Base-by-base conservation (phyloP, 2,888 invertebrate genomes). In the Eudemis profundana region DNA sequence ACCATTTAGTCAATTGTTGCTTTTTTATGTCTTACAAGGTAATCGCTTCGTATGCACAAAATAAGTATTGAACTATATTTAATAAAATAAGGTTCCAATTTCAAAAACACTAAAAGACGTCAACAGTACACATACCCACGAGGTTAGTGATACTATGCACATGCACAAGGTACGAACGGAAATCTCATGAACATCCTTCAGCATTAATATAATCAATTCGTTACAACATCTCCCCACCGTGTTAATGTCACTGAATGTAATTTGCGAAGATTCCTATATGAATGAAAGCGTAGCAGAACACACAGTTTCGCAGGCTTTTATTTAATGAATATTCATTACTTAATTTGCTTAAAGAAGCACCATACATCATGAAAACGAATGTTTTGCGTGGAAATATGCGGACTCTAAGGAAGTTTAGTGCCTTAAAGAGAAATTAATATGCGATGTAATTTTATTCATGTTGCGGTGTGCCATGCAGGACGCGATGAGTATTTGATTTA, bases 241-340 rank as follows among this genome's bases (percentile, higher is more conserved):
- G 46, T 38, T 23, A 21, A 23, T 61, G 61, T 61, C 54, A 42
- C 46, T 17, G 10, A 15, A 27, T 53, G 51, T 61, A 40, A n/a
- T 65, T 66, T 66, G 47, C 53, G 19, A 19, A 47, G 47, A 38
- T 38, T 42, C 33, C 10, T 38, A 65, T 61, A 61, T 61, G 61
- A 66, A 61, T 54, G 66, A 61, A 65, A 76, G 75, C 74, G 79
- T 78, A 76, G 76, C 78, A 78, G 74, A 80, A 79, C 81, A 75
- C 71, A 66, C 75, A 75, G 75, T 81, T 76, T 74, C 72, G 77
- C 82, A 79, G 79, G 79, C 79, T 83, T 83, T 81, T 81, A 76
- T 76, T 76, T 78, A 77, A 86, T 87, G 83, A 85, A 87, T 87
- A 87, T 87, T 87, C 85, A 87, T 86, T 78, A 84, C 76, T 82